Evolutionary conservation across 2,113 vertebrate species (phyloP).

Genomic region (Trichechus manatus): DNA sequence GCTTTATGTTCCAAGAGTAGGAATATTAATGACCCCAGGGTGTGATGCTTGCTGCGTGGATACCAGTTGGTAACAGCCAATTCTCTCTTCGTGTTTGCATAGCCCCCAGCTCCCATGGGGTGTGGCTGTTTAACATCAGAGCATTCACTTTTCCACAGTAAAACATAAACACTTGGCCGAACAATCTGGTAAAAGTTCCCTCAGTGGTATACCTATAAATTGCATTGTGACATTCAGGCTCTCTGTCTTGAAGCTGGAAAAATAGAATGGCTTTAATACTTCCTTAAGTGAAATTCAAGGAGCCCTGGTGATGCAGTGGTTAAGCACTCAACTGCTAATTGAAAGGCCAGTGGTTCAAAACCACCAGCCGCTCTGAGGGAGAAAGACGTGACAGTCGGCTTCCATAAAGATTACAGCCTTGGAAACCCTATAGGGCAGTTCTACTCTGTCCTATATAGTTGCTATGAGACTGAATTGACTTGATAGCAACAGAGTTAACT

Average conservation of each 20-base stretch:
- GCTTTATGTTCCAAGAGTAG: not conserved
- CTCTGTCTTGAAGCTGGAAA: not conserved
- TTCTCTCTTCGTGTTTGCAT: not conserved
- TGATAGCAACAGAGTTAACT: no score
- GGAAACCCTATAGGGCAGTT: not conserved
- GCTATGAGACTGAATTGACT: no score
- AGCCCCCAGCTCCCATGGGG: not conserved
- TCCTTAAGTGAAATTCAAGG: not conserved
- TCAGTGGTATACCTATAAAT: accelerated
- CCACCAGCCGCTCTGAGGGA: not conserved
- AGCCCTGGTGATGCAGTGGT: not conserved
- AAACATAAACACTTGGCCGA: not conserved
- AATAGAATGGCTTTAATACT: not conserved
- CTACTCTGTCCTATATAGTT: no score
- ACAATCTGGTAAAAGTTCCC: not conserved
- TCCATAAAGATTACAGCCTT: not conserved
- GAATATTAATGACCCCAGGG: not conserved
- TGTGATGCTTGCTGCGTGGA: not conserved
- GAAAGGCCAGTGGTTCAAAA: not conserved
- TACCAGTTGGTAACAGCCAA: no score
- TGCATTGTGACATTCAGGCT: not conserved
- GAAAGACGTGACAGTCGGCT: not conserved
- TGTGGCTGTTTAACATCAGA: not conserved
- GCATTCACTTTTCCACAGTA: not conserved
- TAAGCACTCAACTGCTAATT: not conserved